A percentile compares a stretch with the other conserved stretches of the same genome.
phyloP scores from a whole-genome alignment of 2,113 vertebrate genomes.

The Nerophis lumbriciformis region DNA sequence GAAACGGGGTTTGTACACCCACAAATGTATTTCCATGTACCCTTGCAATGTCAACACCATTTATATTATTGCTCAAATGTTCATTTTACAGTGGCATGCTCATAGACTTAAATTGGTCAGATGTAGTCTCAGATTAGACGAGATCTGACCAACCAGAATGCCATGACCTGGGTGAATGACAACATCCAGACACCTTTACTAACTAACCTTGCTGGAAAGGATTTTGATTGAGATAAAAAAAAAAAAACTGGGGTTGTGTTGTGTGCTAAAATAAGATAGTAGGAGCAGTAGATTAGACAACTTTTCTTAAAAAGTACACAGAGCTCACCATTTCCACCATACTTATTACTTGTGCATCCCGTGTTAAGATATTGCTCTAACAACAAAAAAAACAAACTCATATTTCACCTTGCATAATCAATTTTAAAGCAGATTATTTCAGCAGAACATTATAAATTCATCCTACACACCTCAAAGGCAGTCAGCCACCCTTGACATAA shows the following conservation, averaged over 20 bases:
- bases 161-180: no score
- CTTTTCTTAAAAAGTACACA: background rate
- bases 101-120: no score
- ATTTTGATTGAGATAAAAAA: no score
- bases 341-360: constrained; percentile 10
- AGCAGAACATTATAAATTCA: constrained; percentile 44
- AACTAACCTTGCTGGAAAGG: no score
- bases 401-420: constrained; percentile 27
- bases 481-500: constrained; percentile 56
- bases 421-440: constrained; percentile 39
- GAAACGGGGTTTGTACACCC: no score
- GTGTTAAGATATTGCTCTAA: constrained; percentile 10
- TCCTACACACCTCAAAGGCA: constrained; percentile 38
- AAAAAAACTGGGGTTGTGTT: constrained; percentile 30
- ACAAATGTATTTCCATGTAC: no score
- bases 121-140: no score
- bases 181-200: no score
- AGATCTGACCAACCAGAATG: no score
- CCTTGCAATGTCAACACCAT: no score
- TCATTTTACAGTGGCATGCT: no score
- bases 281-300: background rate
- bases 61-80: no score
- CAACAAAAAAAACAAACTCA: background rate
- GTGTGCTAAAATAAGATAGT: constrained; percentile 5
- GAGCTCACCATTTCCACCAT: background rate